Evolutionary conservation across 2,888 invertebrate genomes (phyloP), one percentile per base, ranked within the genome.

Genomic region (Chloromyia formosa): DNA sequence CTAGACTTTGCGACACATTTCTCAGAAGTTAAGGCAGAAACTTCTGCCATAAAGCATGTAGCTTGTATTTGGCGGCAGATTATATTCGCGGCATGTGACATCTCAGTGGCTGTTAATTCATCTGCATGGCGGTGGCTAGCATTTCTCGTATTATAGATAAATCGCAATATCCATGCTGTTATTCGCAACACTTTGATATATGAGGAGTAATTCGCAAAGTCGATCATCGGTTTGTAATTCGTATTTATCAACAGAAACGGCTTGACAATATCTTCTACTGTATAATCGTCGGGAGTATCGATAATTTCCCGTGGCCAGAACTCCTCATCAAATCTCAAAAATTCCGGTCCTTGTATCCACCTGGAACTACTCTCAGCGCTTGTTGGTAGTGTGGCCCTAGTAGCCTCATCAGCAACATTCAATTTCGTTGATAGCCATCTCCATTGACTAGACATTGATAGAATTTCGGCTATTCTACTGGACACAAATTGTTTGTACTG

Each of bases 381-480:
- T 10, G 14, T 53, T 10, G 53, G 53, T 4, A 10, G 14, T 53
- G 14, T 12, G 5, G 53, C 14, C 14, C 53, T 53, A 53, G n/a
- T 53, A 12, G 53, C 5, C 53, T 5, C 53, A 53, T 53, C 53
- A 12, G 53, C 53, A 53, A 12, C 53, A 53, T 53, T 53, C 53
- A 53, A 53, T 53, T 53, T 53, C 4, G 53, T 53, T 10, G 53
- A 12, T 53, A 53, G 10, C 53, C 1, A 53, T 10, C 14, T 5
- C 53, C 53, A 53, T 1, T 53, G 45, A 9, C 10, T 45, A 9
- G 45, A 45, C 9, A 54, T 16, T 54, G 56, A 54, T 12, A 54
- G 7, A 58, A 58, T 58, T 58, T 58, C 58, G 16, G 58, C 58
- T 12, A 58, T 58, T 58, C 58, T 58, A 2, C 58, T 16, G 2